Percentiles rank a stretch among this genome's conserved stretches.
Evolutionary conservation across 2,888 invertebrate genomes (phyloP).

Genomic region (Ischnus inquisitorius): DNA sequence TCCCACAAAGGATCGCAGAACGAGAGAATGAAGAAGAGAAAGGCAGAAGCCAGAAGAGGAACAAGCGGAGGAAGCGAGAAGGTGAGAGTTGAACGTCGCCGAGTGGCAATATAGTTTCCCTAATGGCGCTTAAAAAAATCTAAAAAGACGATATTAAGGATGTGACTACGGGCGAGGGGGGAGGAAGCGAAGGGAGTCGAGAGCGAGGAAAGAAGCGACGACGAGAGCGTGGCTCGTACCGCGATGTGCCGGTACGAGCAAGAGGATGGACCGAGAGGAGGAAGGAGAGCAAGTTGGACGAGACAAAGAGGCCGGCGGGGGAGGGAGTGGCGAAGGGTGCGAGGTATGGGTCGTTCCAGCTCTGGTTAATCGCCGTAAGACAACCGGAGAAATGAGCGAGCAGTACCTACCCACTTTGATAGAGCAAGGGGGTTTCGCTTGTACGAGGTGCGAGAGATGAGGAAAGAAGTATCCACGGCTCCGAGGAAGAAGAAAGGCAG

Average conservation of each 20-base stretch:
- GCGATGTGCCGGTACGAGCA: conserved; percentile 48
- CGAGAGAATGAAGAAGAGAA: conserved; percentile 58
- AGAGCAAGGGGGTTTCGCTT: conserved; percentile 31
- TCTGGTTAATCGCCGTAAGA: conserved; percentile 85
- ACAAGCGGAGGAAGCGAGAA: conserved; percentile 23
- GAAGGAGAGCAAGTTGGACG: conserved; percentile 65
- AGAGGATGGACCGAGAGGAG: conserved; percentile 55
- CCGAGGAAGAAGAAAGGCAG: conserved; percentile 38
- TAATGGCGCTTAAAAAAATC: conserved; percentile 85
- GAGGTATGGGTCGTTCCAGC: conserved; percentile 69
- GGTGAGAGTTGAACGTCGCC: conserved; percentile 70
- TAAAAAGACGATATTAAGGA: conserved; percentile 85
- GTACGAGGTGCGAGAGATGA: conserved; percentile 64
- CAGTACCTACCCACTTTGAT: conserved; percentile 77
- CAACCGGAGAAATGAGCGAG: conserved; percentile 85
- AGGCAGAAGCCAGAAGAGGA: too few relatives aligned
- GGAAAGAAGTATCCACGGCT: conserved; percentile 41
- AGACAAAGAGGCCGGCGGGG: conserved; percentile 55
- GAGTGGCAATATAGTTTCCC: conserved; percentile 85
- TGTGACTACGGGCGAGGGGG: conserved; percentile 81
- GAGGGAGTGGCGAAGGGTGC: conserved; percentile 63
- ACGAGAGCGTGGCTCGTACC: conserved; percentile 43
- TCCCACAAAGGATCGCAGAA: conserved; percentile 53
- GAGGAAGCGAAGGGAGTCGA: conserved; percentile 73
- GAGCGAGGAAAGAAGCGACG: conserved; percentile 43